phyloP scores from a whole-genome alignment of 2,888 invertebrate genomes.

The Sisyra terminalis region DNA sequence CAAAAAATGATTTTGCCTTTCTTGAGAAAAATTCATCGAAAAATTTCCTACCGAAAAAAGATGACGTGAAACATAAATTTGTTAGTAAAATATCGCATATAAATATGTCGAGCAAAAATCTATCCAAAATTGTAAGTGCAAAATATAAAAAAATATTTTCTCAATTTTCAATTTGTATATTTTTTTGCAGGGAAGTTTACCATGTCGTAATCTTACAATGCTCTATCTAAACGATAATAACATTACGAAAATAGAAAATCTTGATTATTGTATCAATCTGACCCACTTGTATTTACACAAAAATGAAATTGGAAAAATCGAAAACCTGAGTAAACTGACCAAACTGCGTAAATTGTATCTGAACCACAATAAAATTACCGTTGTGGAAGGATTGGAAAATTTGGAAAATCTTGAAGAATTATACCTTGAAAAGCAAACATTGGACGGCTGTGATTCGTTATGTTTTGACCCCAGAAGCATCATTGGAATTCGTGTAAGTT shows the following conservation, averaged over 20 bases:
- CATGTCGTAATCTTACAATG: slow-evolving; percentile 35
- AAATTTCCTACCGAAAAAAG: slow-evolving; percentile 1
- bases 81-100: slow-evolving; percentile 13
- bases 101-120: slow-evolving; percentile 12
- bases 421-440: slow-evolving; percentile 48
- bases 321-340: slow-evolving; percentile 45
- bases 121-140: slow-evolving; percentile 13
- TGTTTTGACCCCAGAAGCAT: slow-evolving; percentile 51
- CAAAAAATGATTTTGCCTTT: neutral
- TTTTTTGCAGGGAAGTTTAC: slow-evolving; percentile 17
- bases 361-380: slow-evolving; percentile 47
- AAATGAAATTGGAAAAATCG: slow-evolving; percentile 59
- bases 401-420: slow-evolving; percentile 43
- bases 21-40: neutral
- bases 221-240: slow-evolving; percentile 46
- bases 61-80: slow-evolving; percentile 6
- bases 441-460: slow-evolving; percentile 35
- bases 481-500: slow-evolving; percentile 34
- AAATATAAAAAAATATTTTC: neutral
- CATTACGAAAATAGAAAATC: slow-evolving; percentile 36
- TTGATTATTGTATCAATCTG: slow-evolving; percentile 34
- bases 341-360: slow-evolving; percentile 65
- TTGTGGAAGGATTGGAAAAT: slow-evolving; percentile 49
- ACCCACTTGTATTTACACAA: slow-evolving; percentile 60
- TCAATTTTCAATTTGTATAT: slow-evolving; percentile 17